phyloP scores from a whole-genome alignment of 2,113 vertebrate species.

The Menidia beryllina region DNA sequence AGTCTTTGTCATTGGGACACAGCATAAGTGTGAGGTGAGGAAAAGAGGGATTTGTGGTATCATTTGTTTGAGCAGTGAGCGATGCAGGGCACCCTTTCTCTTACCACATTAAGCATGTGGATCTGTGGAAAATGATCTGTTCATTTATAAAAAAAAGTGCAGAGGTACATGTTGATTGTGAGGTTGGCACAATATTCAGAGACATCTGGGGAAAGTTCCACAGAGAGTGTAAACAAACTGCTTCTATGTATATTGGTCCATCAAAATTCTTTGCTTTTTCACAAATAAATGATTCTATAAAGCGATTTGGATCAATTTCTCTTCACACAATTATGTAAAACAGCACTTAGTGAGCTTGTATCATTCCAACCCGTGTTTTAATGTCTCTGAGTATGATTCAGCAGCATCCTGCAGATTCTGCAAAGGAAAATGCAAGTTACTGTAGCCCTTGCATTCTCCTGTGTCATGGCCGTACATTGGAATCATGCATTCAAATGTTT shows the following conservation, averaged over 20 bases:
- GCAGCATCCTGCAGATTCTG: conserved; percentile 61
- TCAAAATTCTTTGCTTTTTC: not conserved
- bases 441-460: conserved; percentile 36
- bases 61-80: conserved; percentile 47
- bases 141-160: conserved; percentile 17
- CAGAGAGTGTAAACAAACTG: not conserved
- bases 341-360: conserved; percentile 12
- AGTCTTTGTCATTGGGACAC: conserved; percentile 68
- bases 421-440: conserved; percentile 60
- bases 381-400: conserved; percentile 33
- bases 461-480: conserved; percentile 12
- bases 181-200: conserved; percentile 69
- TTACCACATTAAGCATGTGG: conserved; percentile 20
- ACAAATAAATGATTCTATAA: not conserved
- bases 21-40: conserved; percentile 49
- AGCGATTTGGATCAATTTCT: not conserved
- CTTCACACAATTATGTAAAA: not conserved
- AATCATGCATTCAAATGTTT: conserved; percentile 61
- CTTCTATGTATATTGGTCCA: not conserved
- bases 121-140: conserved; percentile 25
- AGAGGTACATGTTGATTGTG: conserved; percentile 6
- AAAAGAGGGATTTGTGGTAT: conserved; percentile 24
- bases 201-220: not conserved
- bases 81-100: conserved; percentile 28
- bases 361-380: conserved; percentile 73